phyloP scores from a whole-genome alignment of 2,797 vertebrate species.

The Chelidonichthys spinosus region DNA sequence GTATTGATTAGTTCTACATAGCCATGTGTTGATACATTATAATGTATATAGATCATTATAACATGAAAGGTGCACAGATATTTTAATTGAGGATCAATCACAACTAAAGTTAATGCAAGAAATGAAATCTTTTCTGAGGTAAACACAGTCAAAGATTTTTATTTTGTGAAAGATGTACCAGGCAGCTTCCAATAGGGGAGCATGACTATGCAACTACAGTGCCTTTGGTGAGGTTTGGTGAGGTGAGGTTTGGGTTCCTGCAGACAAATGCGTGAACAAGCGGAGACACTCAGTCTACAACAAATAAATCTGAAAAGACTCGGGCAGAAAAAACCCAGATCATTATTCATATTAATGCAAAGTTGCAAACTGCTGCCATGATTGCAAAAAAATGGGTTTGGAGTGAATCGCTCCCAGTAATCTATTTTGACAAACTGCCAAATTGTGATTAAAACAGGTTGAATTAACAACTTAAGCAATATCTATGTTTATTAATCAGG shows the following conservation, averaged over 20 bases:
- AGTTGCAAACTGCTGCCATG: slow-evolving; percentile 8
- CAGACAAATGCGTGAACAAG: slow-evolving; percentile 18
- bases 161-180: not conserved
- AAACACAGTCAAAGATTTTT: not conserved
- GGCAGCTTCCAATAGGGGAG: slow-evolving; percentile 1
- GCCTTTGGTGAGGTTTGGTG: not conserved
- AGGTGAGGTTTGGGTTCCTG: not conserved
- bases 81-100: not conserved
- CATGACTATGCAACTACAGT: not conserved
- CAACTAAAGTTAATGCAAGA: not conserved
- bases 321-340: not conserved
- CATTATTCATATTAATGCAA: slow-evolving; percentile 19
- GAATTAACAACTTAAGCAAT: not conserved
- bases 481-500: not conserved
- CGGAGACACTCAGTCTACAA: slow-evolving; percentile 12
- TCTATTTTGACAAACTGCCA: slow-evolving; percentile 20
- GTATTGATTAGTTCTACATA: not conserved
- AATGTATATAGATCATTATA: no score
- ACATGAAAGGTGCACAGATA: not conserved
- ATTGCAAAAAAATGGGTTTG: slow-evolving; percentile 6
- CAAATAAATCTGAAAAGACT: slow-evolving; percentile 23
- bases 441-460: slow-evolving; percentile 21
- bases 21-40: not conserved
- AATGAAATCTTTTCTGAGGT: not conserved
- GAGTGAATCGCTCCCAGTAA: slow-evolving; percentile 10